Evolutionary conservation across 1,140 invertebrate species (phyloP).

Genomic region (Solenopsis invicta): DNA sequence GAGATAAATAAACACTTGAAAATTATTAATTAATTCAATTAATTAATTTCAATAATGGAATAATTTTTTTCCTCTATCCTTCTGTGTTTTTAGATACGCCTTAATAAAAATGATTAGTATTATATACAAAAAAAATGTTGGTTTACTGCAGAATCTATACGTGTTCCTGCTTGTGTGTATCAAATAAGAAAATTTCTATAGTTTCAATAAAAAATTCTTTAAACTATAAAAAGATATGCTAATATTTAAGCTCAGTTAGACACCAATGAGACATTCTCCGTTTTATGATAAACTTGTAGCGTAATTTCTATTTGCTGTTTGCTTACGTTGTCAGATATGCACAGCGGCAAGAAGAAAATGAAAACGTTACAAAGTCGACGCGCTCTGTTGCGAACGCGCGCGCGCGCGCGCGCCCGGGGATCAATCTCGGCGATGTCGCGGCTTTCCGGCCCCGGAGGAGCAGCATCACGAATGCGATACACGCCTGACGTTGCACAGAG

Average conservation of each 20-base stretch:
- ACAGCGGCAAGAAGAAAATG: conserved; percentile 13
- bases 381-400: not conserved
- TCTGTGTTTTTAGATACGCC: too few relatives aligned
- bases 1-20: not conserved
- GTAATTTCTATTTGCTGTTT: not conserved
- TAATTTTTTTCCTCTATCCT: not conserved
- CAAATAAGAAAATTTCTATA: conserved; percentile 10
- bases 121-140: not conserved
- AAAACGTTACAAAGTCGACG: conserved; percentile 2
- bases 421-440: conserved; percentile 25
- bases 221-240: not conserved
- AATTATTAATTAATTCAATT: too few relatives aligned
- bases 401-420: not conserved
- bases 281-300: not conserved
- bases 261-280: not conserved
- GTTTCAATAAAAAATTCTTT: not conserved
- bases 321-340: conserved; percentile 3
- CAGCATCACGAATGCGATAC: conserved; percentile 30
- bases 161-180: not conserved
- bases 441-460: conserved; percentile 11
- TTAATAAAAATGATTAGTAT: not conserved
- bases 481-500: conserved; percentile 16
- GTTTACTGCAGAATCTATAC: not conserved
- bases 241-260: not conserved
- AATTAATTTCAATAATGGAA: not conserved